A percentile compares a stretch with the other conserved stretches of the same genome.
phyloP scores from a whole-genome alignment of 2,113 vertebrate species.

The Rhabdornis inornatus region DNA sequence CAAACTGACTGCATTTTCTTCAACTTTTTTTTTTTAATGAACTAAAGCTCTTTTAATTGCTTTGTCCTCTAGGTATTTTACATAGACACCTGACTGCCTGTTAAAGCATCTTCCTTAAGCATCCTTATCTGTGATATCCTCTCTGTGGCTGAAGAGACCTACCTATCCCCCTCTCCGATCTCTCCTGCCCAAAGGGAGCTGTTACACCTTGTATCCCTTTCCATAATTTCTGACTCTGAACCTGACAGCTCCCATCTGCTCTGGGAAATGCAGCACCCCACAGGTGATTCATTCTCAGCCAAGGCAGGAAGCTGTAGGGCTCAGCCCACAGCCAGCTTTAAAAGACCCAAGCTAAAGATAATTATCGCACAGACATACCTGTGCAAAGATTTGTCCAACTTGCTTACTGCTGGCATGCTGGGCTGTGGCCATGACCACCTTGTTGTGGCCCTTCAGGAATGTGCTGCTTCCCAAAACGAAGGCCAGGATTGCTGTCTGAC shows the following conservation, averaged over 20 bases:
- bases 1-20: not conserved
- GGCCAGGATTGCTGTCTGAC: not conserved
- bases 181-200: not conserved
- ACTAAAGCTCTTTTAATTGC: not conserved
- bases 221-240: not conserved
- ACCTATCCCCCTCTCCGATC: not conserved
- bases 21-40: not conserved
- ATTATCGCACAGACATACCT: not conserved
- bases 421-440: not conserved
- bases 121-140: not conserved
- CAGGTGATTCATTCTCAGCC: not conserved
- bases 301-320: not conserved
- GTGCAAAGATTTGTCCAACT: not conserved
- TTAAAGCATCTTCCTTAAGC: not conserved
- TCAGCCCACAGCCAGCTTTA: not conserved
- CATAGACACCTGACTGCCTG: not conserved
- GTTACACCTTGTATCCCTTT: not conserved
- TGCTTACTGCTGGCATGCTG: not conserved
- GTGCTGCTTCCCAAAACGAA: accelerated
- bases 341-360: not conserved
- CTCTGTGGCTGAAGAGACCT: not conserved
- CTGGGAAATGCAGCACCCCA: not conserved
- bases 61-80: slow-evolving; percentile 32
- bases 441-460: not conserved
- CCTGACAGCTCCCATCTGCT: not conserved